These are phyloP conservation scores for Phoxinus phoxinus DNA, from an alignment of 2,113 vertebrate genomes.

Conservation along the genomic window DNA sequence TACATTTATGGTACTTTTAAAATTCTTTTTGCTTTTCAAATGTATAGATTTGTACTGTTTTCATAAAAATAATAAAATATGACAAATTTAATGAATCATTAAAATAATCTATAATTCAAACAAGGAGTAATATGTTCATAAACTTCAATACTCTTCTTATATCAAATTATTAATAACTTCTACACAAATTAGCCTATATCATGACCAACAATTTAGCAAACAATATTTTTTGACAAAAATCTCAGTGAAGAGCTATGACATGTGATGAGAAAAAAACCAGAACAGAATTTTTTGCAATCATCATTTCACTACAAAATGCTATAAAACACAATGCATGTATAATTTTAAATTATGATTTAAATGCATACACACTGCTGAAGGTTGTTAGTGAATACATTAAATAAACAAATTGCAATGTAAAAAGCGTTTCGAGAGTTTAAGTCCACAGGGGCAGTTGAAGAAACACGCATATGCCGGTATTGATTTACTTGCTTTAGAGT, in stretches of 20 bases:
- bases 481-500: constrained; percentile 8
- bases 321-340: background rate
- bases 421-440: background rate
- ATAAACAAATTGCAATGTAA: too few species aligned
- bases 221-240: background rate
- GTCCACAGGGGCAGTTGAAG: background rate
- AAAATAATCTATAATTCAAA: background rate
- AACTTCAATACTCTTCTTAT: background rate
- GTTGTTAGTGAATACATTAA: too few species aligned
- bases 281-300: background rate
- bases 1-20: background rate
- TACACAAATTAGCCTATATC: background rate
- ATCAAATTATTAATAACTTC: background rate
- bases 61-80: background rate
- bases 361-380: too few species aligned
- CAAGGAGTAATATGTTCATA: background rate
- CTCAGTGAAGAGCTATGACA: background rate
- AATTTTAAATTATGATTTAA: background rate
- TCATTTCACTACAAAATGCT: background rate
- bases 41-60: background rate
- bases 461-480: background rate
- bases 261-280: background rate
- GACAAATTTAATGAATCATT: background rate
- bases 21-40: background rate
- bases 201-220: background rate